Base-by-base conservation (phyloP, 2,888 invertebrate species). In the Rotaria socialis region DNA sequence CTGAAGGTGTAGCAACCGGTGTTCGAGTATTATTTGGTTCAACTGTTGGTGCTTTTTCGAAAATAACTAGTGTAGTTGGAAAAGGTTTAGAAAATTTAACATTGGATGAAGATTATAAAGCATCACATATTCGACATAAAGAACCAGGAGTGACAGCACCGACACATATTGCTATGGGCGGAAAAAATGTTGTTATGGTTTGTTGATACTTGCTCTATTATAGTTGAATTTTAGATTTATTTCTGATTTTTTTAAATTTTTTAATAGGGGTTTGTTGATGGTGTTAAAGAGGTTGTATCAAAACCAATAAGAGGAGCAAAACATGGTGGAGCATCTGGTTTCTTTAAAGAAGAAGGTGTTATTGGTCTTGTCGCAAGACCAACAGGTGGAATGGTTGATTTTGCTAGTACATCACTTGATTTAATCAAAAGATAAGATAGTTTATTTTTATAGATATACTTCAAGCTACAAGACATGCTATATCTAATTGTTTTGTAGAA, bases 331-430 rank as follows among this genome's bases (percentile, higher is more conserved):
- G 43, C 75, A 43, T 95, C 94, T 90, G 99, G 99, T 41, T 97
- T 98, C 92, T 95, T 96, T 92, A 96, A 95, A 88, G 97, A 97
- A 41, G 95, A 95, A 91, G 98, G 99, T 80, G 94, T 98, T 87
- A 94, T 98, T 88, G 99, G 99, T 16, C 93, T 97, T 35, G 95
- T 99, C 41, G 95, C 97, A 0, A 93, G 98, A 85, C 99, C 99
- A 47, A 95, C 96, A 35, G 91, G 91, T 87, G 99, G 99, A n/a
- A 95, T 98, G 87, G 95, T 99, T 85, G 99, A 99, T 93, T 98
- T 99, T 92, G 97, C 98, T 22, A 96, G 96, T 90, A 96, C 96
- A 88, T 96, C 97, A n/a, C 94, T 99, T 87, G 96, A 96, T 90
- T 96, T 96, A 84, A 96, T 99, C 58, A 95, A 95, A 92, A 94